A percentile compares a stretch with the other conserved stretches of the same genome.
Conservation (phyloP, 2,888 invertebrate species). For the Meghimatium bilineatum region DNA sequence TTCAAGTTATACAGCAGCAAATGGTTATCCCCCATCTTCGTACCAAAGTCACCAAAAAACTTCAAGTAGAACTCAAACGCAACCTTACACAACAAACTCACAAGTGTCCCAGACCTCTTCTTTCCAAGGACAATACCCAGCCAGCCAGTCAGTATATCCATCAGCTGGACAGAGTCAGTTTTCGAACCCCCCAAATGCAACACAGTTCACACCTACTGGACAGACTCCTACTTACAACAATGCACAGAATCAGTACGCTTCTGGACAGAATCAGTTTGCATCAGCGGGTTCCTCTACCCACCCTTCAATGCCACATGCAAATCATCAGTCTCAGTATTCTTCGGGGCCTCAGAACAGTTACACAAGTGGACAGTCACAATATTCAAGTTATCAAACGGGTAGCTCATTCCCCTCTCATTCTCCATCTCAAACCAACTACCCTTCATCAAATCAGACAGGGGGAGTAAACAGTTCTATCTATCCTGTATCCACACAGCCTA, state of each 20-base stretch:
- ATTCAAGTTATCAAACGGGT: constrained; percentile 59
- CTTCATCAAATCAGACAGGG: constrained; percentile 46
- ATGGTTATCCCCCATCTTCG: constrained; percentile 56
- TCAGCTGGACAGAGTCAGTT: constrained; percentile 50
- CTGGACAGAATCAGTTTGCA: constrained; percentile 54
- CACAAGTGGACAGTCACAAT: constrained; percentile 52
- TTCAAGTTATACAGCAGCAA: constrained; percentile 50
- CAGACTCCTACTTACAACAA: constrained; percentile 43
- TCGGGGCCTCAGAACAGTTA: constrained; percentile 49
- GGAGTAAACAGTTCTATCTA: constrained; percentile 56
- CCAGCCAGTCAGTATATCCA: constrained; percentile 44
- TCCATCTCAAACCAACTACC: constrained; percentile 55
- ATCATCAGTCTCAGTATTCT: constrained; percentile 51
- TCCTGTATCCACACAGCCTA: constrained; percentile 55
- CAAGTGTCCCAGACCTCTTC: constrained; percentile 48
- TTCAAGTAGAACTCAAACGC: constrained; percentile 50
- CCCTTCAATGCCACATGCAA: constrained; percentile 34
- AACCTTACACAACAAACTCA: constrained; percentile 51
- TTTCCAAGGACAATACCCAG: constrained; percentile 49
- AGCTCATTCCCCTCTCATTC: constrained; percentile 54
- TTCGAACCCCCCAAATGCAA: constrained; percentile 47
- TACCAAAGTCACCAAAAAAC: constrained; percentile 51
- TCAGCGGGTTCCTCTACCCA: constrained; percentile 22
- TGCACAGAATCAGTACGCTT: constrained; percentile 58
- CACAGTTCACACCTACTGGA: constrained; percentile 37